Conservation (phyloP, 2,797 vertebrate genomes). For the Sebastes goodei region DNA sequence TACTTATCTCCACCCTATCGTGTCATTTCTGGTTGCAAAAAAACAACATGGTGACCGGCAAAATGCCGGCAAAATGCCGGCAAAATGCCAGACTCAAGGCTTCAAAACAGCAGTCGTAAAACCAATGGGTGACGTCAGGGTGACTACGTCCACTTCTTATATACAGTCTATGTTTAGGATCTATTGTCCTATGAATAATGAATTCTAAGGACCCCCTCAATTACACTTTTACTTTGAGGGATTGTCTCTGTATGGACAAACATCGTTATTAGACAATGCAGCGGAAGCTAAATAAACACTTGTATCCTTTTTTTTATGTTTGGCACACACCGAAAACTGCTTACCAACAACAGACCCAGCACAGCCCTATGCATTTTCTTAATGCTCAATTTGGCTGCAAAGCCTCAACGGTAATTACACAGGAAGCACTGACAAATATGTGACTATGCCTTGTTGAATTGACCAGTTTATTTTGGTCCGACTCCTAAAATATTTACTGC, state of each 20-base stretch:
- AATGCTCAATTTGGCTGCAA: slow-evolving; percentile 66
- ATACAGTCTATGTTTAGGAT: too few relatives aligned
- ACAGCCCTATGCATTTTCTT: slow-evolving; percentile 48
- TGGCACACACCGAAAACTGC: slow-evolving; percentile 28
- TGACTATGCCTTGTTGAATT: slow-evolving; percentile 34
- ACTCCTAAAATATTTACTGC: slow-evolving; percentile 66
- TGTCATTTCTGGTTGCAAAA: too few relatives aligned
- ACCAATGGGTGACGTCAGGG: too few relatives aligned
- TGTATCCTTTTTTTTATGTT: slow-evolving; percentile 18
- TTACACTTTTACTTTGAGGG: not conserved
- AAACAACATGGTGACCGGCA: too few relatives aligned
- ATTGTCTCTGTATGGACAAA: slow-evolving; percentile 15
- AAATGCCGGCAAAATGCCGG: too few relatives aligned
- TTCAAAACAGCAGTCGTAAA: too few relatives aligned
- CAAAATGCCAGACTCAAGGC: too few relatives aligned
- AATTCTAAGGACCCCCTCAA: not conserved
- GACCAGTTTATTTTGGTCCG: slow-evolving; percentile 58
- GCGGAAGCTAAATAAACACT: slow-evolving; percentile 22
- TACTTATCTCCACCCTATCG: too few relatives aligned
- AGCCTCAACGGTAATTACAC: slow-evolving; percentile 58
- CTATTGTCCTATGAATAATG: not conserved
- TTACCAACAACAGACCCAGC: slow-evolving; percentile 50
- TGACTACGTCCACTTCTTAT: too few relatives aligned
- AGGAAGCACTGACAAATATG: slow-evolving; percentile 59
- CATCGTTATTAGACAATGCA: slow-evolving; percentile 19